Conservation (phyloP, 2,797 vertebrate genomes). For the Darevskia mixta region DNA sequence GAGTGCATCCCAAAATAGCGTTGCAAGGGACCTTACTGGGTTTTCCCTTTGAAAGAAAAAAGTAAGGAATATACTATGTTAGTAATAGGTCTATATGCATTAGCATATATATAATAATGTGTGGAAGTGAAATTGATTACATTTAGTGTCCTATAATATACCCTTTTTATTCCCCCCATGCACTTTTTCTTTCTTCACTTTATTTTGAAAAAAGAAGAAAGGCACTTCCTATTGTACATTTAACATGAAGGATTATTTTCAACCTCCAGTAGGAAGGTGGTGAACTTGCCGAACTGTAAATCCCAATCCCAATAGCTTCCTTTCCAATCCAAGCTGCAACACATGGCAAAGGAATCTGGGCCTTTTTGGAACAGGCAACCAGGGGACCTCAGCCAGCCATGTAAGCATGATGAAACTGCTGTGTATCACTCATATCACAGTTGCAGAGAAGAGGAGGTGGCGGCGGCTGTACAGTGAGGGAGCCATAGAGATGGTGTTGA, state of each 20-base stretch:
- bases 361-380: not conserved
- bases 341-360: not conserved
- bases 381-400: not conserved
- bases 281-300: conserved; percentile 36
- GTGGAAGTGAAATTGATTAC: no score
- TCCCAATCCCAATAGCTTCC: not conserved
- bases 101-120: no score
- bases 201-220: not conserved
- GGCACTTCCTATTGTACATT: not conserved
- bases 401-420: not conserved
- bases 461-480: not conserved
- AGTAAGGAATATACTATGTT: no score
- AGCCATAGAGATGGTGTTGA: not conserved
- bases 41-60: not conserved
- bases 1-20: not conserved
- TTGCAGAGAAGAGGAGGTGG: not conserved
- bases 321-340: not conserved
- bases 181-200: no score
- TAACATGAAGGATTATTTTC: not conserved
- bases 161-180: no score
- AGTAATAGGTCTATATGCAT: no score
- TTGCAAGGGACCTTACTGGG: not conserved
- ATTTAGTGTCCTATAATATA: no score
- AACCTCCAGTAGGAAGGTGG: not conserved
- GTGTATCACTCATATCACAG: conserved; percentile 21